A percentile compares a stretch with the other conserved stretches of the same genome.
These are phyloP conservation scores for Setophaga kirtlandii DNA, from an alignment of 2,113 vertebrate genomes.

Conservation along the genomic window DNA sequence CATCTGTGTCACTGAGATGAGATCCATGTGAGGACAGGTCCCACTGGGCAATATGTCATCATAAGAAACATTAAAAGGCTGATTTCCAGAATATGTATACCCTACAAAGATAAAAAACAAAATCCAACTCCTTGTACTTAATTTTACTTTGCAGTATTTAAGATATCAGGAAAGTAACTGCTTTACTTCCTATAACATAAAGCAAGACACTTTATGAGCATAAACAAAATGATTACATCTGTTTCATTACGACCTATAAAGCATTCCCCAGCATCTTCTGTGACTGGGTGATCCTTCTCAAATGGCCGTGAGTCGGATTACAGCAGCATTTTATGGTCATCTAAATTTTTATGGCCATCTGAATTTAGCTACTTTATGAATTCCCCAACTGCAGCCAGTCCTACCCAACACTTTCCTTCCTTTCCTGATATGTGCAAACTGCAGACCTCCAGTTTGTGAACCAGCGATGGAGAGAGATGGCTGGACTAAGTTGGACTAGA, in stretches of 20 bases:
- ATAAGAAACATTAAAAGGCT: neutral
- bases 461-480: neutral
- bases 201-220: neutral
- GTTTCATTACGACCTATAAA: neutral
- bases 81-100: neutral
- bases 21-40: neutral
- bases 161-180: neutral
- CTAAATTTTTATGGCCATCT: neutral
- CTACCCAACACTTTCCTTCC: neutral
- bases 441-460: neutral
- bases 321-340: neutral
- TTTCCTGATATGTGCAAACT: neutral
- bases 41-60: neutral
- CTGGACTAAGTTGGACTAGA: neutral
- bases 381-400: neutral
- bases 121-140: neutral
- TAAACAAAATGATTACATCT: constrained; percentile 17
- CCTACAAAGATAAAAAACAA: neutral
- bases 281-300: neutral
- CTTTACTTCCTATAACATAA: neutral
- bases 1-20: constrained; percentile 27
- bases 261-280: neutral
- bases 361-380: neutral
- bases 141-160: neutral
- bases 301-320: neutral